Evolutionary conservation across 2,797 vertebrate genomes (phyloP), one percentile per base, ranked within the genome.

Genomic region (Melanotaenia boesemani): DNA sequence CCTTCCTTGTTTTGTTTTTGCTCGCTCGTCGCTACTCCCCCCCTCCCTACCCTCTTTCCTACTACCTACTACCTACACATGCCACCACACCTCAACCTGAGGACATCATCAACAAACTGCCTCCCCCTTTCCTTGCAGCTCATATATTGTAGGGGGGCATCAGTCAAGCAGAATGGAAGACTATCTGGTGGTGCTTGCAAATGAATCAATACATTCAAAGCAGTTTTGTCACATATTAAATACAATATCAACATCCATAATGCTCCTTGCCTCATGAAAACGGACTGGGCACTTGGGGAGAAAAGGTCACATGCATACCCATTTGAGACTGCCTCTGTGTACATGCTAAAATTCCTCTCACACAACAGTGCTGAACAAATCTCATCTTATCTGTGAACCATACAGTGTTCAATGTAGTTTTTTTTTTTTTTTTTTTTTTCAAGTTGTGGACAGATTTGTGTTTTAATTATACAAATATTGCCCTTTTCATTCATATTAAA

Each of bases 151-250:
- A 82, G 77, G 77, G 84, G 79, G 28, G 92, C 89, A 89, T 92
- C 87, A 84, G 80, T 84, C 88, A 79, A 67, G 88, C 74, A 87
- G 78, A 83, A 79, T 76, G 89, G 84, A 85, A 82, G 84, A 79
- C 55, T 79, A 91, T 93, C 82, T 91, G 87, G 81, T 93, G 77
- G 85, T 54, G 71, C 81, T 87, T 90, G 91, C 91, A 92, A 91
- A 94, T 95, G 91, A 94, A 96, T 95, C 93, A 88, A 92, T 95
- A 90, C 65, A 89, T 93, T 93, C 88, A 93, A 91, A 94, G 88
- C 86, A 85, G 88, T 90, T 94, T 92, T 89, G 91, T 90, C 76
- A 82, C 72, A 16, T 92, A 93, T 93, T 88, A 92, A 93, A 93
- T 93, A 91, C 91, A 85, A 93, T 93, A 93, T 93, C 91, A 94